Evolutionary conservation across 30 jellyfish, hydroid and myxozoan species (phyloP), one percentile per base, ranked within the genome.

Genomic region (Hydractinia symbiolongicarpus): DNA sequence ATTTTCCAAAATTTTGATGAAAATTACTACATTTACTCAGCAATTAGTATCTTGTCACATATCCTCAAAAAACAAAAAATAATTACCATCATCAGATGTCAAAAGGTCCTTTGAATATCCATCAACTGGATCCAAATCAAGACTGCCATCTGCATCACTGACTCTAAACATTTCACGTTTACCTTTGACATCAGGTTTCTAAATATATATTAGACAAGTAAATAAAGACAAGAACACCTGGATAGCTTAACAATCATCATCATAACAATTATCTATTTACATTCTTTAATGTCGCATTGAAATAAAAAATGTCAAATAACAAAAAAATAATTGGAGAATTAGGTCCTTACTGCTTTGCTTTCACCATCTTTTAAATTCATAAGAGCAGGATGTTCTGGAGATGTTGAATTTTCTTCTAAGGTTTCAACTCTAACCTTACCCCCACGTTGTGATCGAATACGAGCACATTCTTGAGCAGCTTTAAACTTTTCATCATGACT

Each of bases 401-500:
- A 68, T 4, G 89, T 82, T 8, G 69, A 60, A 53, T 66, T 82
- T 61, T 93, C 98, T 64, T 93, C 98, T 77, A 76, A 85, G 67
- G 83, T 85, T 44, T 86, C 90, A 61, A 85, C 75, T 73, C 83
- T 86, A 7, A 79, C 53, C 50, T 71, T 66, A 30, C 44, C 44
- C 51, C 81, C 81, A 60, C 87, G 84, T 11, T 64, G 21, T 60
- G 57, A 62, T 50, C 61, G 64, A 44, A 79, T 64, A 44, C 61
- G 40, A 14, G 82, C 76, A 55, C 84, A 87, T 73, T 88, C 95
- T 55, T 88, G 96, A 4, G 99, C 94, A 14, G 99, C 99, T 85
- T 82, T 88, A 88, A 94, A 94, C 74, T 94, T 94, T 83, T 94
- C 99, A 72, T 94, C 99, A 58, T 94, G 95, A 66, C 86, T 94